Evolutionary conservation across 1,140 invertebrate species (phyloP).

Genomic region (Euura lappo): DNA sequence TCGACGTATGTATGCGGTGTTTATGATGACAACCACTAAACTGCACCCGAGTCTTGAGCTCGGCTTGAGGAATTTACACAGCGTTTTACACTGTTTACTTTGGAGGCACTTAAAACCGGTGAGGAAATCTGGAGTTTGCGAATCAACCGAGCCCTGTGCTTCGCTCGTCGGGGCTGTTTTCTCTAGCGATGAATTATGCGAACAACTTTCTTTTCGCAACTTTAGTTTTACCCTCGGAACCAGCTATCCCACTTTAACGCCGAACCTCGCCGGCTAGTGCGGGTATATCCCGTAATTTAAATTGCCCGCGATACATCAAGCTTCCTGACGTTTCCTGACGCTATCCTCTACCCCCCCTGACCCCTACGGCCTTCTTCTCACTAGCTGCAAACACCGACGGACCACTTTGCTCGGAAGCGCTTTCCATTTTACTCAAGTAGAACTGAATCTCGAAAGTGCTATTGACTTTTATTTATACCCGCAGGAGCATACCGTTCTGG

Average conservation of each 20-base stretch:
- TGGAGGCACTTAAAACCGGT: not conserved
- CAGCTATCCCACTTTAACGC: not conserved
- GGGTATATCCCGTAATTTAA: conserved; percentile 40
- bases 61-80: not conserved
- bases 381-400: not conserved
- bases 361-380: too few species aligned
- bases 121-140: not conserved
- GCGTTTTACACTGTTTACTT: conserved; percentile 1
- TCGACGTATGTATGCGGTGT: not conserved
- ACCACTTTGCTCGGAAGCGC: not conserved
- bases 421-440: conserved; percentile 8
- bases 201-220: not conserved
- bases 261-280: not conserved
- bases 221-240: too few species aligned
- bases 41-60: not conserved
- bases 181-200: not conserved
- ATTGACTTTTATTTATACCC: conserved; percentile 10
- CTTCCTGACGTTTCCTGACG: conserved; percentile 28
- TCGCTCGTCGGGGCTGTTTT: not conserved
- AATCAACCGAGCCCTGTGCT: not conserved
- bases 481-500: too few species aligned
- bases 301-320: conserved; percentile 44
- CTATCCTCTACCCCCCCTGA: not conserved
- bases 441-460: conserved; percentile 7
- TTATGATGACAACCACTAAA: not conserved